phyloP scores from a whole-genome alignment of 2,888 invertebrate genomes.

The Pammene aurita region DNA sequence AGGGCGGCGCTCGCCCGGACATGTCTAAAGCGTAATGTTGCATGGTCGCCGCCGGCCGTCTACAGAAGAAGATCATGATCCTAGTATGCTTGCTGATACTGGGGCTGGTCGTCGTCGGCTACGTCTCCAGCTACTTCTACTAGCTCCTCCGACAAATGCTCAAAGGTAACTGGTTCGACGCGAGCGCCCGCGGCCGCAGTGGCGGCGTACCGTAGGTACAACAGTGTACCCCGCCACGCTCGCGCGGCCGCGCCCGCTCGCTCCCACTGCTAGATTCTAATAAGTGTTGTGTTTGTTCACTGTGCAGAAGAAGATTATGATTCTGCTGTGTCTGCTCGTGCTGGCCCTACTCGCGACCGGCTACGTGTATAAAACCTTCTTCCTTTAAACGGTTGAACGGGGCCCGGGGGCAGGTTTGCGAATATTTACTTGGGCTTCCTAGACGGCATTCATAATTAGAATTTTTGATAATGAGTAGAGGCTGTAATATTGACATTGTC shows the following conservation, averaged over 20 bases:
- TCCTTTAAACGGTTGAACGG: conserved; percentile 73
- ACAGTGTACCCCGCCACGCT: conserved; percentile 12
- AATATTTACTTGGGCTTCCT: conserved; percentile 62
- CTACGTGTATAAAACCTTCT: conserved; percentile 82
- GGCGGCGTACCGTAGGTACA: not conserved
- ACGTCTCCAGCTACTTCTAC: conserved; percentile 85
- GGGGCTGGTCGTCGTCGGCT: conserved; percentile 90
- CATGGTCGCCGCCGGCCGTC: conserved; percentile 72
- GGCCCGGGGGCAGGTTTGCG: conserved; percentile 81
- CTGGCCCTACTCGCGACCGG: conserved; percentile 87
- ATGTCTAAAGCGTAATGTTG: conserved; percentile 77
- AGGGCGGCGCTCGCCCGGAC: conserved; percentile 46
- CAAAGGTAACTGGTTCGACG: conserved; percentile 69
- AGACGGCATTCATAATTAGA: conserved; percentile 66
- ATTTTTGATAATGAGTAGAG: conserved; percentile 55
- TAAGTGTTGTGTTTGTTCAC: conserved; percentile 77
- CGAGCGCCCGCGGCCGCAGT: conserved; percentile 46
- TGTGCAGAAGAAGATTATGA: conserved; percentile 97
- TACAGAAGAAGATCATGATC: conserved; percentile 96
- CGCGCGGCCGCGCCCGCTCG: conserved; percentile 57
- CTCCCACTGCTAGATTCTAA: conserved; percentile 69
- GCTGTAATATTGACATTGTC: conserved; percentile 44
- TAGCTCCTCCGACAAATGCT: conserved; percentile 73
- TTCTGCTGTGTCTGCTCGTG: conserved; percentile 93
- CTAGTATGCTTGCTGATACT: conserved; percentile 94